Percentiles rank a stretch among this genome's conserved stretches.
Evolutionary conservation across 64 coral and sea anemone genomes (phyloP).

Genomic region (Montipora foliosa): DNA sequence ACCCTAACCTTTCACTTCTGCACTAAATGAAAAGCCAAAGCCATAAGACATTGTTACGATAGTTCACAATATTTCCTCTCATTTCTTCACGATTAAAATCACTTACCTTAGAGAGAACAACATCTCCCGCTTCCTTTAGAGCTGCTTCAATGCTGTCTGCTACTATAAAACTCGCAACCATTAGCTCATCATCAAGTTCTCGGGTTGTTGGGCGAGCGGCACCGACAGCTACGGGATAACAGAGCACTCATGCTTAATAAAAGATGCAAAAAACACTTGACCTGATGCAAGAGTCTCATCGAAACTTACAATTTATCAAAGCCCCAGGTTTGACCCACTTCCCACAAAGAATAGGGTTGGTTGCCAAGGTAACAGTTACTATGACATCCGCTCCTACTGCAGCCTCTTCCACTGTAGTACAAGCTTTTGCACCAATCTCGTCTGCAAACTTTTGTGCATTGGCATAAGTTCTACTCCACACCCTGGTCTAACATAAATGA

Average conservation of each 20-base stretch:
- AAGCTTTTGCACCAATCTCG: constrained; percentile 78
- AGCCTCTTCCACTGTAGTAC: constrained; percentile 69
- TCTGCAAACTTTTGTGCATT: constrained; percentile 92
- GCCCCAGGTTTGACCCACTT: constrained; percentile 93
- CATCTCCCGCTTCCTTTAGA: constrained; percentile 83
- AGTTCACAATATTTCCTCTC: too few species aligned
- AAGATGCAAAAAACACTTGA: neutral
- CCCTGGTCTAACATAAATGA: constrained; percentile 49
- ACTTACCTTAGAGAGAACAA: constrained; percentile 84
- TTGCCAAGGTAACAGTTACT: constrained; percentile 78
- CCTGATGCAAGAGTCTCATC: neutral
- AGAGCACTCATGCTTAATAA: neutral
- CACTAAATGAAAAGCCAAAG: too few species aligned
- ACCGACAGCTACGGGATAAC: constrained; percentile 70
- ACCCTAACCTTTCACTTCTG: too few species aligned
- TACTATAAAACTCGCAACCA: constrained; percentile 84
- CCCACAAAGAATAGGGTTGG: constrained; percentile 66
- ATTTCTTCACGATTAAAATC: neutral
- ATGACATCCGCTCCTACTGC: constrained; percentile 82
- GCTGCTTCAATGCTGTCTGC: constrained; percentile 84
- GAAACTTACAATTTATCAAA: constrained; percentile 74
- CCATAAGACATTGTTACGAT: too few species aligned
- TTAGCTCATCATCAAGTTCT: constrained; percentile 87
- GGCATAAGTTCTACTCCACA: constrained; percentile 86
- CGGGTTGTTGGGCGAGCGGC: constrained; percentile 72